A percentile compares a stretch with the other conserved stretches of the same genome.
Evolutionary conservation across 2,888 invertebrate species (phyloP).

Genomic region (Eudemis profundana): DNA sequence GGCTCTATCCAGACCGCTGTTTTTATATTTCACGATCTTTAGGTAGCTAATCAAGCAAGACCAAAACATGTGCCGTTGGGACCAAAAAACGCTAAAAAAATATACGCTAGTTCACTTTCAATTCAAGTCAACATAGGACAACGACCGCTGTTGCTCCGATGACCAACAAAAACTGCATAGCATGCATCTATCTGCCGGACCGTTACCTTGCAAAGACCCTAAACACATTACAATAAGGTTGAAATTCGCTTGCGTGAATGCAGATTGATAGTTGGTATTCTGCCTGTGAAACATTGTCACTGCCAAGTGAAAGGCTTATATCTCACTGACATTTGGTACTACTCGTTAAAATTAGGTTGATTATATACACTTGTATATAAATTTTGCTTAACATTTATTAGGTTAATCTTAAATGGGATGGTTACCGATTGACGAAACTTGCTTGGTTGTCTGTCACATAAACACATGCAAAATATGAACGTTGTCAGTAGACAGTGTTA

Average conservation of each 20-base stretch:
- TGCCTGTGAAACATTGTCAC: slow-evolving; percentile 51
- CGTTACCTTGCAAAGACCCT: slow-evolving; percentile 27
- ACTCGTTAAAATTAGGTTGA: slow-evolving; percentile 7
- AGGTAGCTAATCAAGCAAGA: slow-evolving; percentile 4
- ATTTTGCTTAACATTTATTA: too few relatives aligned
- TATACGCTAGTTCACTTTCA: slow-evolving; percentile 20
- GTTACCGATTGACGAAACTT: too few relatives aligned
- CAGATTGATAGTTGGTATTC: slow-evolving; percentile 30
- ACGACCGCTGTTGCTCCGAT: slow-evolving; percentile 47
- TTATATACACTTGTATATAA: too few relatives aligned
- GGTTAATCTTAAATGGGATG: too few relatives aligned
- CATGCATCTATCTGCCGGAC: slow-evolving; percentile 31
- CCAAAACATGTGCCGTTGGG: slow-evolving; percentile 1
- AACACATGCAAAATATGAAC: background rate
- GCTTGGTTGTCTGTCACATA: too few relatives aligned
- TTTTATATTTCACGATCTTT: background rate
- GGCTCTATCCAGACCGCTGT: too few relatives aligned
- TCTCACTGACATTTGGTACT: slow-evolving; percentile 14
- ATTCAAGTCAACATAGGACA: slow-evolving; percentile 22
- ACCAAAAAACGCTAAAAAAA: background rate
- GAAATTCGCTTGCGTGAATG: background rate
- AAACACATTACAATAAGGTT: slow-evolving; percentile 21
- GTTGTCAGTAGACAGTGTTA: too few relatives aligned
- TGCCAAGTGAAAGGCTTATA: slow-evolving; percentile 55
- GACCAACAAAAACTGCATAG: slow-evolving; percentile 52